These are phyloP conservation scores for Poecilus cupreus DNA, from an alignment of 2,888 invertebrate species.

Conservation along the genomic window DNA sequence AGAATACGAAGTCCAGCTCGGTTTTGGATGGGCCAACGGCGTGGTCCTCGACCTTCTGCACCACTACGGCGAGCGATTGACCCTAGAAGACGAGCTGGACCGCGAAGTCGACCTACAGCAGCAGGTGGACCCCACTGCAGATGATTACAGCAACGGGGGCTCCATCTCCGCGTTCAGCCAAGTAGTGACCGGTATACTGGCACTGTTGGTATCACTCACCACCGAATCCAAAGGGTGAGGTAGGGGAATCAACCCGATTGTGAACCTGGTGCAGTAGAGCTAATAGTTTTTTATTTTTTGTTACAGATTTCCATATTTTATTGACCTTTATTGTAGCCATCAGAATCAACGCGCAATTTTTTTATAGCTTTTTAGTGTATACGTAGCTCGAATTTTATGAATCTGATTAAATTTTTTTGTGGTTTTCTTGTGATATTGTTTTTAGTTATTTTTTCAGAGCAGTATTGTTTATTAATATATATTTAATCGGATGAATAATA, in stretches of 20 bases:
- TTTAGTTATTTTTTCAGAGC: neutral
- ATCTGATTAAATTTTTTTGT: too few relatives aligned
- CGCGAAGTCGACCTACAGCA: conserved; percentile 51
- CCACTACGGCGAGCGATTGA: conserved; percentile 76
- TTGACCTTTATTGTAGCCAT: neutral
- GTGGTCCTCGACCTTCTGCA: conserved; percentile 88
- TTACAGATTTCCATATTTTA: conserved; percentile 42
- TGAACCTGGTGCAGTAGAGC: neutral
- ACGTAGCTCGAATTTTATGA: neutral
- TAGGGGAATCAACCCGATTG: conserved; percentile 71
- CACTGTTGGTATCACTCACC: conserved; percentile 79
- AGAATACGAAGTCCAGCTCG: conserved; percentile 91
- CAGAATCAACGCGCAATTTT: too few relatives aligned
- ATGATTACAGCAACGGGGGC: conserved; percentile 57
- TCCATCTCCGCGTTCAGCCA: conserved; percentile 75
- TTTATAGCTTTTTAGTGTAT: neutral
- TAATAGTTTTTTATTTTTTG: conserved; percentile 13
- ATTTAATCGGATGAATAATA: neutral
- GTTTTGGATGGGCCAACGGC: conserved; percentile 97
- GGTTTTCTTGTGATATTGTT: neutral
- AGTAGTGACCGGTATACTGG: conserved; percentile 79
- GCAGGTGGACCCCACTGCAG: conserved; percentile 65
- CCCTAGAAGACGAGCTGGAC: conserved; percentile 55
- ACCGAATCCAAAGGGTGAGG: conserved; percentile 87
- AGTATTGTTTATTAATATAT: neutral